phyloP scores from a whole-genome alignment of 2,797 vertebrate species.

The Nasua narica region DNA sequence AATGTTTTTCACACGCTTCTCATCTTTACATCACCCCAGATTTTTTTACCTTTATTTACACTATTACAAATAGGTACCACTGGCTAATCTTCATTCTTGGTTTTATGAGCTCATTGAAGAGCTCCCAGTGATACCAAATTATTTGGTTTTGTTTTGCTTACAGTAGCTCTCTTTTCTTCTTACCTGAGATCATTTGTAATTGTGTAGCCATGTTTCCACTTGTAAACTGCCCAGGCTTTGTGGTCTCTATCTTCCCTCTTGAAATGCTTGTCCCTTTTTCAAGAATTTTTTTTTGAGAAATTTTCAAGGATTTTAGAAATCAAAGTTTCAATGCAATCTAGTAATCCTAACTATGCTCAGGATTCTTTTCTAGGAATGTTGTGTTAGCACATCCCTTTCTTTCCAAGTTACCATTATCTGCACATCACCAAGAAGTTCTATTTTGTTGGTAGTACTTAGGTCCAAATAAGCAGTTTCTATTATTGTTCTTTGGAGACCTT shows the following conservation, averaged over 20 bases:
- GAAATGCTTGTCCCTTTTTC: neutral
- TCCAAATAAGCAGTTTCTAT: neutral
- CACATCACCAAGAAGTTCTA: neutral
- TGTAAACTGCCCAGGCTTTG: neutral
- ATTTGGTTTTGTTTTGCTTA: neutral
- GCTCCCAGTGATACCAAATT: neutral
- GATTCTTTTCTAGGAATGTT: neutral
- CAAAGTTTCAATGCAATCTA: neutral
- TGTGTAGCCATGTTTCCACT: neutral
- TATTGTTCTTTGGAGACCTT: neutral
- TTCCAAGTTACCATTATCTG: neutral
- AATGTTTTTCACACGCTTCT: neutral
- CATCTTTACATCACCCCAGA: neutral
- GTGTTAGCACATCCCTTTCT: neutral
- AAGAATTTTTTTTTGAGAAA: neutral
- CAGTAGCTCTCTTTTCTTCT: neutral
- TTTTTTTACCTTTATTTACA: neutral
- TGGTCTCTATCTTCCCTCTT: neutral
- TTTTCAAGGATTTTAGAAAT: neutral
- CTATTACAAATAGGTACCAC: neutral
- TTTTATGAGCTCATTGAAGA: neutral
- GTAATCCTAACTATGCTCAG: neutral
- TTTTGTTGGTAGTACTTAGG: neutral
- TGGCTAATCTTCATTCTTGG: neutral
- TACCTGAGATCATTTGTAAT: neutral